Evolutionary conservation across 2,888 invertebrate genomes (phyloP), one percentile per base, ranked within the genome.

Genomic region (Sinohyriopsis cumingii): DNA sequence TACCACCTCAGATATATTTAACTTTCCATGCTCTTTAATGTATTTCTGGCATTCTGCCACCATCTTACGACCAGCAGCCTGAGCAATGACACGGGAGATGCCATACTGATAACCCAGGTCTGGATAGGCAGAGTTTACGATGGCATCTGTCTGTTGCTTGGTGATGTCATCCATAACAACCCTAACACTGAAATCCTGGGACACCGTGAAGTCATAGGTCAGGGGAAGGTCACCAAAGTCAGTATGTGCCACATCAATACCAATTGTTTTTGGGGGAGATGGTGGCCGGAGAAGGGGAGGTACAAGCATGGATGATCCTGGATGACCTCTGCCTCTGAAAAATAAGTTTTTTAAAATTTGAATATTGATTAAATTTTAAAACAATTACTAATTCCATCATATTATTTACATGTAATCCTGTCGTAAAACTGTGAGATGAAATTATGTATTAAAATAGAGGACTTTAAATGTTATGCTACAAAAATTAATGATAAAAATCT

Each of bases 131-230:
- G 81, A 75, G 45, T 73, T 78, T 3, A 81, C 74, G 45, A 81
- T 76, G 7, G 77, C 75, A 56, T 79, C 78, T 1, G 78, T 77
- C 15, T 59, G 65, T 69, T 79, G 75, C 54, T 70, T 68, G 1
- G 76, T 71, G 33, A 81, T 68, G 64, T 81, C 79, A 20, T 71
- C 76, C 69, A 73, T 69, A 18, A 68, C 55, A 15, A 81, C 74
- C 53, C 59, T 59, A 7, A 81, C 69, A 33, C 63, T 70, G 22
- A 79, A 20, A 19, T 63, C 53, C 3, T 68, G 67, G 1, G 67
- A 20, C 45, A 79, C n/a, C 20, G 67, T 55, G n/a, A 76, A 74
- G 22, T 69, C 61, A 55, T 59, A 73, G 20, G 66, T 65, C 24
- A 80, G 63, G 19, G 73, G 74, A n/a, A 64, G 67, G 9, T 74